These are phyloP conservation scores for Leptodactylus fallax DNA, from an alignment of 2,797 vertebrate genomes.

Conservation along the genomic window DNA sequence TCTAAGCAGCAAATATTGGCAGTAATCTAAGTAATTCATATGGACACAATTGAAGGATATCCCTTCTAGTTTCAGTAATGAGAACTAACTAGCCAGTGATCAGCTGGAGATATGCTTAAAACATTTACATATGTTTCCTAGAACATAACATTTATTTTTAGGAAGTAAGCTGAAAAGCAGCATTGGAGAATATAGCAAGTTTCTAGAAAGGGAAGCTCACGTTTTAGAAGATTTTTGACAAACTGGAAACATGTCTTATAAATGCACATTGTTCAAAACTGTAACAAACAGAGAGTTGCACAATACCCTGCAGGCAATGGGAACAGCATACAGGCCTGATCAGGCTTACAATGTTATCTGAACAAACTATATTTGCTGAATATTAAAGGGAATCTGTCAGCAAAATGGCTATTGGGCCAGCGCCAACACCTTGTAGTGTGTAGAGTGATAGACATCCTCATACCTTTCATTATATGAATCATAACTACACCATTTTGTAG, in stretches of 20 bases:
- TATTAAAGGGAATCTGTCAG: not conserved
- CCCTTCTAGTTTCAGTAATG: constrained; percentile 21
- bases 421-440: no score
- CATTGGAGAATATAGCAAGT: not conserved
- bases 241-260: not conserved
- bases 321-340: not conserved
- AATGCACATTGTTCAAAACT: not conserved
- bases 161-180: not conserved
- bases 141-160: constrained; percentile 13
- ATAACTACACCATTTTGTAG: no score
- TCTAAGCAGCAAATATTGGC: not conserved
- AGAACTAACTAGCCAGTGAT: constrained; percentile 8
- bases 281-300: not conserved
- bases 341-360: constrained; percentile 17
- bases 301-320: not conserved
- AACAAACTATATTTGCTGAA: not conserved
- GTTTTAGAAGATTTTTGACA: not conserved
- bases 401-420: no score
- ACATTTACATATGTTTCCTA: constrained; percentile 28
- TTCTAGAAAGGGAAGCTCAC: not conserved
- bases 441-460: no score
- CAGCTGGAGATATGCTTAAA: constrained; percentile 11
- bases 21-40: not conserved
- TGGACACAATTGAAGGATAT: constrained; percentile 33
- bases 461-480: no score